Base-by-base conservation (phyloP, 2,888 invertebrate genomes). In the Cheilosia soror region DNA sequence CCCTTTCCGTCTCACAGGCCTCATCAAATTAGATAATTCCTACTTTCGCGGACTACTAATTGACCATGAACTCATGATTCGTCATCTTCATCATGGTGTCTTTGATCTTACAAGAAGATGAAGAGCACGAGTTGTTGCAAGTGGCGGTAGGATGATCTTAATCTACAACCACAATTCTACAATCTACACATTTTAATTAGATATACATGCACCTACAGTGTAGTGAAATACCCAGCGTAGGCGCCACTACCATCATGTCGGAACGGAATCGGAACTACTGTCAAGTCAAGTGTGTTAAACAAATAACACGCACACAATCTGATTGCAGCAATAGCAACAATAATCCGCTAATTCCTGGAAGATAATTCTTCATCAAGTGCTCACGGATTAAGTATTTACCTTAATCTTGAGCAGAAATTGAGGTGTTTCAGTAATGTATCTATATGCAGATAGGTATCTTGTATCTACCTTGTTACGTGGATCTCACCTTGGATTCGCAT, bases 401-500 rank as follows among this genome's bases (percentile, higher is more conserved):
- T 53, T 37, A 47, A 69, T 53, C 62, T 69, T 69, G 62, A 69
- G 55, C 53, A 40, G 53, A 53, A 40, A 33, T 7, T 68, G 27
- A 62, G 51, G 33, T 62, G 33, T 60, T 51, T 68, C 9, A 47
- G 27, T 42, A 27, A 51, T 57, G 58, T 42, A 68, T 55, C 9
- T 27, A 68, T 66, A 37, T n/a, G 51, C 68, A 44, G 27, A 33
- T 9, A 13, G 7, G 47, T 7, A n/a, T 57, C 31, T 44, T 20
- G 20, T 2, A 31, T 62, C 60, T 77, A 29, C 53, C 44, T 53
- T 40, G 42, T 65, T 63, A 58, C 63, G 78, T 49, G 57, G 57
- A 63, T 49, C 57, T 75, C 40, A 57, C 76, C 81, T 81, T 81
- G 76, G 33, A 69, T 69, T 65, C 40, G 51, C 57, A 58, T 51